phyloP scores from a whole-genome alignment of 1,140 invertebrate genomes.

The Bemisia tabaci region DNA sequence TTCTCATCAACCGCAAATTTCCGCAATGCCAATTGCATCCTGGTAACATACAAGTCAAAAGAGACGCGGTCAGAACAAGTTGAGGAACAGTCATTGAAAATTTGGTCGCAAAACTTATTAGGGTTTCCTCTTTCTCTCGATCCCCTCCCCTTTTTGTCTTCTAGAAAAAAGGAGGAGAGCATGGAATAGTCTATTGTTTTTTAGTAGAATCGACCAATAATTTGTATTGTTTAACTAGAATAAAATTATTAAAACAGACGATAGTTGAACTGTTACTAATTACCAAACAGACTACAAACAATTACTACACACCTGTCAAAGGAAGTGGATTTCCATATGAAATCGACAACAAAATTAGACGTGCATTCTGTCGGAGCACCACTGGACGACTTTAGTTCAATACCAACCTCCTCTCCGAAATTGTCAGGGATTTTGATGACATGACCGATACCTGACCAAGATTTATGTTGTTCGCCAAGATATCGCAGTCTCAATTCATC shows the following conservation, averaged over 20 bases:
- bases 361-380: slow-evolving; percentile 84
- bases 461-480: slow-evolving; percentile 63
- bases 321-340: slow-evolving; percentile 99
- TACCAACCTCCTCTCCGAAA: slow-evolving; percentile 94
- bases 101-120: slow-evolving; percentile 2
- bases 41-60: slow-evolving; percentile 31
- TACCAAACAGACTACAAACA: too few species aligned
- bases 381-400: slow-evolving; percentile 84
- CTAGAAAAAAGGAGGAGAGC: neutral
- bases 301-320: slow-evolving; percentile 91
- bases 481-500: slow-evolving; percentile 92
- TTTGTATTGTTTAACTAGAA: too few species aligned
- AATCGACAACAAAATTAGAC: slow-evolving; percentile 95
- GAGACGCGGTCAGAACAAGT: too few species aligned
- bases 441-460: slow-evolving; percentile 89
- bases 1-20: slow-evolving; percentile 94
- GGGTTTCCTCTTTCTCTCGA: too few species aligned
- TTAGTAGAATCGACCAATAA: too few species aligned
- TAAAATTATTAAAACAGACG: too few species aligned
- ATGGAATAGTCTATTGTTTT: too few species aligned
- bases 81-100: slow-evolving; percentile 21
- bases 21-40: slow-evolving; percentile 88
- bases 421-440: slow-evolving; percentile 99
- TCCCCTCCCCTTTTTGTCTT: neutral
- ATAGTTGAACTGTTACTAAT: too few species aligned